Base-by-base conservation (phyloP, 2,888 invertebrate genomes). In the Mesorhabditis belari region DNA sequence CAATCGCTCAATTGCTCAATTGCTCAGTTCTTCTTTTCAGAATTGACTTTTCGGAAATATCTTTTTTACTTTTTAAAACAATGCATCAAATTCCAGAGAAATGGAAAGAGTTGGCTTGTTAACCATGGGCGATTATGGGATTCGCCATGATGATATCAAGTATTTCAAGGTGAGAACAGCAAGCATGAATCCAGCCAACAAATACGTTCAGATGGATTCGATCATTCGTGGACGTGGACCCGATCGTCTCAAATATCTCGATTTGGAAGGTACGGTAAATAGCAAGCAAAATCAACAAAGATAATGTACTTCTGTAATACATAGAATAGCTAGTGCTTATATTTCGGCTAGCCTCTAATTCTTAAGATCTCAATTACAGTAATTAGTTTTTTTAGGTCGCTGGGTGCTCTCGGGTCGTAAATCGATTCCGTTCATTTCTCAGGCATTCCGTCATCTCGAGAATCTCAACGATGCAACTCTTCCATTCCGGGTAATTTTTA, bases 381-480 rank as follows among this genome's bases (percentile, higher is more conserved):
- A n/a, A n/a, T n/a, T n/a, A 3, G 21, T 12, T 17, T 19, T 9
- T 51, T 5, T 35, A 67, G 67, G 67, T 29, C 60, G 68, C 57
- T 76, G 76, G 76, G 60, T 72, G 5, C 66, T 74, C 23, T 66
- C 64, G 27, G 74, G 76, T 25, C 27, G 49, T 2, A 69, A 69
- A 52, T 66, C 65, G 25, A 72, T 74, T 29, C 74, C 75, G 23
- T 74, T 68, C 68, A 74, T 76, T 52, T 71, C 72, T n/a, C 62
- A 71, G 6, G 72, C 75, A 0, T 76, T 76, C 71, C 70, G 74
- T 57, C 76, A 75, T 66, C 63, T 75, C 35, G 66, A 75, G 57
- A 60, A 60, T 21, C 67, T 75, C 21, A 75, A 75, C 54, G 65
- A 69, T 49, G 71, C 76, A 17, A 57, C 58, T 26, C 64, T 68